Base-by-base conservation (phyloP, 2,888 invertebrate genomes). In the Clunio marinus region DNA sequence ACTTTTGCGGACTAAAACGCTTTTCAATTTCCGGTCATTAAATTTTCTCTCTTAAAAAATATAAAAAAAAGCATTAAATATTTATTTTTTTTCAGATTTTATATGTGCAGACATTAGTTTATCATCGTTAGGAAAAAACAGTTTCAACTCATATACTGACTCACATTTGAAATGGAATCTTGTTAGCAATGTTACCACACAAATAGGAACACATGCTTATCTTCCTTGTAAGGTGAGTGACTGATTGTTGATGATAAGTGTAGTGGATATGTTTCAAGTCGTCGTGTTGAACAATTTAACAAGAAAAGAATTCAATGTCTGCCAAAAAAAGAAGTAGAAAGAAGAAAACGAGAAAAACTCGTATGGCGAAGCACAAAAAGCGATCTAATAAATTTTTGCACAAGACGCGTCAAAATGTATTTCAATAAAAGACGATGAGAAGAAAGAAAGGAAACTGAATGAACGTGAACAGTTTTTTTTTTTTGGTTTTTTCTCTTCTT, bases 191-290 rank as follows among this genome's bases (percentile, higher is more conserved):
- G 88, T 93, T 80, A 93, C 93, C 72, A 90, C 92, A 73, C 93
- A 94, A 80, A 84, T 93, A 74, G 93, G 93, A 75, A 92, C 92
- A 69, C 91, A 92, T 81, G 93, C 93, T 74, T 94, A 91, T 81
- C 83, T 94, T 72, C 93, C 93, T 70, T 94, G 93, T 84, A 91
- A 89, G 83, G 88, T 86, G 76, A 81, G 81, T 62, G 13, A 15
- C 20, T 57, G 5, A 10, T 32, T 32, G 51, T 15, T 51, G 51
- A n/a, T n/a, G n/a, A n/a, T n/a, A n/a, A n/a, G n/a, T n/a, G n/a
- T n/a, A n/a, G n/a, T n/a, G n/a, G n/a, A n/a, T n/a, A n/a, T n/a
- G n/a, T n/a, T n/a, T n/a, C n/a, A n/a, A n/a, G n/a, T n/a, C n/a
- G n/a, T n/a, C n/a, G n/a, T n/a, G n/a, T n/a, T n/a, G n/a, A n/a